Conservation (phyloP, 2,113 vertebrate genomes). For the Cynopterus brachyotis region DNA sequence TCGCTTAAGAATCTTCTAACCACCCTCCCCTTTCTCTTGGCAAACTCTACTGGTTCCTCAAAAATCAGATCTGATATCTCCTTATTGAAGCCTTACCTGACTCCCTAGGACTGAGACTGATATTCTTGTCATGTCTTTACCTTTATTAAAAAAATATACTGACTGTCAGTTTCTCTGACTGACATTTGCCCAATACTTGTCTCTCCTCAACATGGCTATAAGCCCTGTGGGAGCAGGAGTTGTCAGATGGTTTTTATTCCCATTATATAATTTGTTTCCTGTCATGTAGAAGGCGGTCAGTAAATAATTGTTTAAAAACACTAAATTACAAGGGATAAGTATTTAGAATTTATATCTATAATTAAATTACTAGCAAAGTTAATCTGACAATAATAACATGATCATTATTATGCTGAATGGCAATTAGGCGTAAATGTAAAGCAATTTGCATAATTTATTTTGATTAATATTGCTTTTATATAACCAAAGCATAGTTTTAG, state of each 20-base stretch:
- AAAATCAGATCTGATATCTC: neutral
- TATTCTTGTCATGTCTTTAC: neutral
- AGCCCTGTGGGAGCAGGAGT: neutral
- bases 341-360: conserved; percentile 37
- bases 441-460: conserved; percentile 41
- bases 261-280: neutral
- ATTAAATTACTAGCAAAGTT: conserved; percentile 41
- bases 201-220: neutral
- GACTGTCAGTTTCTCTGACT: neutral
- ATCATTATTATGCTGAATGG: neutral
- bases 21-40: neutral
- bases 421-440: conserved; percentile 61
- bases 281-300: neutral
- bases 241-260: neutral
- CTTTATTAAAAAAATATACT: neutral
- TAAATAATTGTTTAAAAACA: conserved; percentile 43
- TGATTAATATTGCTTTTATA: conserved; percentile 32
- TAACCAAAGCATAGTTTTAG: conserved; percentile 18
- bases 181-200: neutral
- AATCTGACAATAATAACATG: conserved; percentile 27
- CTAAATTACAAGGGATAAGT: neutral
- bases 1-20: neutral
- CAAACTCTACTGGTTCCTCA: neutral
- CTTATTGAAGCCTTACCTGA: neutral
- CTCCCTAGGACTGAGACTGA: neutral